These are phyloP conservation scores for Dendrocopos noguchii DNA, from an alignment of 2,113 vertebrate genomes.

Conservation along the genomic window DNA sequence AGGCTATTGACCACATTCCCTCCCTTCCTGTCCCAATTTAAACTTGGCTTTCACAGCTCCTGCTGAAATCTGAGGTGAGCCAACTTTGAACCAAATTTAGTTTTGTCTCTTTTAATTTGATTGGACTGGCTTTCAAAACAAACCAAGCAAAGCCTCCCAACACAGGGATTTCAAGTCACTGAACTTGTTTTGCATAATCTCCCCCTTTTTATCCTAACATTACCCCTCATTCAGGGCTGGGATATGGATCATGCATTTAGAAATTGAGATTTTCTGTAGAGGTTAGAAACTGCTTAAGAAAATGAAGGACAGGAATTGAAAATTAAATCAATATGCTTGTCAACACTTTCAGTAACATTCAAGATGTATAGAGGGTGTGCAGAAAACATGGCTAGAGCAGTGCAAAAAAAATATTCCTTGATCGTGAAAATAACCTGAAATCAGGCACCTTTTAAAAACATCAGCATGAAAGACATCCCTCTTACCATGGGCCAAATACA, in stretches of 20 bases:
- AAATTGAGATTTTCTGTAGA: background rate
- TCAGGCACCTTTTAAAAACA: background rate
- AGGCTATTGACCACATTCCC: slow-evolving; percentile 71
- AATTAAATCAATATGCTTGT: background rate
- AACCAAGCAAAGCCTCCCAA: slow-evolving; percentile 36
- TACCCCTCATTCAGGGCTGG: background rate
- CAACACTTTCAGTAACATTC: background rate
- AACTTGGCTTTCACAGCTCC: slow-evolving; percentile 68
- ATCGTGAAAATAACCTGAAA: background rate
- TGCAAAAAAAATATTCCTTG: background rate
- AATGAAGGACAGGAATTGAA: background rate
- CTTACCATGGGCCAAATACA: background rate
- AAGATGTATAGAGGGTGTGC: background rate
- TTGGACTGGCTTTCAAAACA: slow-evolving; percentile 61
- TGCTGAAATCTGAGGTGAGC: slow-evolving; percentile 60
- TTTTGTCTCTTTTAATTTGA: slow-evolving; percentile 68
- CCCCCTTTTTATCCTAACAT: background rate
- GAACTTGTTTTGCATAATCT: slow-evolving; percentile 17
- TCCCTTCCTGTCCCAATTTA: slow-evolving; percentile 72
- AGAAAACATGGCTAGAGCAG: background rate
- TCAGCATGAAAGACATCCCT: background rate
- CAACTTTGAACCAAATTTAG: slow-evolving; percentile 68
- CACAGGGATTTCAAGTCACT: background rate
- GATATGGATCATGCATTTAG: background rate
- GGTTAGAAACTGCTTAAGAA: background rate